Base-by-base conservation (phyloP, 2,113 vertebrate species). In the Bagarius yarrelli region DNA sequence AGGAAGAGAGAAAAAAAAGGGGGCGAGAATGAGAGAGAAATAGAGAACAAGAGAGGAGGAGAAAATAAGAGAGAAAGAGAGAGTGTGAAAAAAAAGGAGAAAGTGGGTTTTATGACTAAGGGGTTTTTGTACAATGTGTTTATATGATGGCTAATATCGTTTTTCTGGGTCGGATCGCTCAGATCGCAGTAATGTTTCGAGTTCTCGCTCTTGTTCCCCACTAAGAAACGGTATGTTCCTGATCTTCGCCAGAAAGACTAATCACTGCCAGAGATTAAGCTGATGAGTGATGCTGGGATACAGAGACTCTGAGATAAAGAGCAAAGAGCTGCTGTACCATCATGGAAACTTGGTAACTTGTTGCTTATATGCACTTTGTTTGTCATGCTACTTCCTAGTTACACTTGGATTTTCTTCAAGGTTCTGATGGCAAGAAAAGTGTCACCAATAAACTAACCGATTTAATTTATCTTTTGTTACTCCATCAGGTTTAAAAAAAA, bases 271-370 rank as follows among this genome's bases (percentile, higher is more conserved):
- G 25, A 56, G 81, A 30, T 88, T 80, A 60, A 84, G 83, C 85
- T 30, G 71, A 40, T 91, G 89, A 91, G 87, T 85, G 89, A 79
- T 76, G 32, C 87, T 90, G 85, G 85, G 89, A 64, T 76, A 61
- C 47, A 47, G 27, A 6, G 52, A 81, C 40, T 72, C 27, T 61
- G 44, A 15, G 36, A 80, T 80, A n/a, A 70, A 61, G 53, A 40
- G 23, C 40, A 12, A 16, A 74, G 57, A 60, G 63, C 30, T 50
- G 13, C 74, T 55, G 1, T 56, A 34, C 71, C 15, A 52, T 47
- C 14, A 73, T 69, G 52, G 50, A 36, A 61, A 80, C 6, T 40
- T 4, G 3, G 3, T 4, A 40, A 40, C 36, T 40, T 40, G 6
- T 40, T 40, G 36, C 36, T 40, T 40, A 40, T 40, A 40, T 40